Base-by-base conservation (phyloP, 2,113 vertebrate species). In the Brachyhypopomus gauderio region DNA sequence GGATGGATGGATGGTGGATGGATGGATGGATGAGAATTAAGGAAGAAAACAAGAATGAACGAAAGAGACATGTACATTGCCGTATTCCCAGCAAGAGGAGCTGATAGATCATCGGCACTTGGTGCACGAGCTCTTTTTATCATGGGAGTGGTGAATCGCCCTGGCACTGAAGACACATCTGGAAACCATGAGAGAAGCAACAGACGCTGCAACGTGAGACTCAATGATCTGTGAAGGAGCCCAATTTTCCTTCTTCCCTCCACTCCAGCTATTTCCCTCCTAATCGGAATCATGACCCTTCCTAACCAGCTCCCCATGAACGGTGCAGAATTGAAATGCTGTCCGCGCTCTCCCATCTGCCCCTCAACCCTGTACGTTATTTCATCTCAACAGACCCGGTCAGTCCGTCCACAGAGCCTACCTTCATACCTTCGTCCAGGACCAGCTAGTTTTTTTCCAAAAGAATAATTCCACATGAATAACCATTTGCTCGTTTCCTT, bases 211-310 rank as follows among this genome's bases (percentile, higher is more conserved):
- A n/a, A 60, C 80, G 89, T 88, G 89, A 92, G 87, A 92, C 91
- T 89, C 92, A 94, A 93, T 93, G 92, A 93, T 90, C 91, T 94
- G 92, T 93, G 92, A 93, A 92, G 90, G 90, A 91, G 92, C 86
- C 87, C 88, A 85, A 91, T 92, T 93, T 93, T 92, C 91, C 78
- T 64, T 27, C 66, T 30, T 58, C 66, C 73, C 79, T 69, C 20
- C 64, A 48, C 75, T 56, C 55, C 75, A 66, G 22, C n/a, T 48
- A 19, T 59, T 63, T 66, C 64, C 64, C 60, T 70, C 70, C 66
- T 84, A 82, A 78, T 83, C 48, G 30, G 41, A 80, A 79, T 74
- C 77, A 72, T 63, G 76, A 7, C 82, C 63, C 77, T 77, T 81
- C 41, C 58, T 80, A 80, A 80, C 41, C 56, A 60, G 70, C 77